phyloP scores from a whole-genome alignment of 1,140 invertebrate genomes.

The Zaprionus africanus region DNA sequence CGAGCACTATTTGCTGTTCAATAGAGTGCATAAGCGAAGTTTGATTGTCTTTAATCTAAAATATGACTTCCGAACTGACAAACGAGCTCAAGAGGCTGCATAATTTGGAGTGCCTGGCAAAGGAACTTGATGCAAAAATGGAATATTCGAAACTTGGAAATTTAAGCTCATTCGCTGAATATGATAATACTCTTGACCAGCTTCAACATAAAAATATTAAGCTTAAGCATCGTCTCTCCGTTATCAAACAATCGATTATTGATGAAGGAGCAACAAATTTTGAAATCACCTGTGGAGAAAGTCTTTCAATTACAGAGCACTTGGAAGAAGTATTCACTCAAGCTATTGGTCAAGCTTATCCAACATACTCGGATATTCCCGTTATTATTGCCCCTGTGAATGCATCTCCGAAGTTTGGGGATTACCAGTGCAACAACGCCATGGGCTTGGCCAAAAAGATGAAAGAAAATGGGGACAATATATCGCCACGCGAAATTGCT shows the following conservation, averaged over 20 bases:
- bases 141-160: not conserved
- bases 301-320: slow-evolving; percentile 87
- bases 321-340: slow-evolving; percentile 88
- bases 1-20: too few species aligned
- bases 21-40: not conserved
- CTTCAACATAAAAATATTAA: slow-evolving; percentile 91
- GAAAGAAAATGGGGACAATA: slow-evolving; percentile 85
- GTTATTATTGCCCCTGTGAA: slow-evolving; percentile 88
- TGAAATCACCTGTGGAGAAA: slow-evolving; percentile 27
- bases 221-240: slow-evolving; percentile 91
- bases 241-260: slow-evolving; percentile 88
- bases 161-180: slow-evolving; percentile 32
- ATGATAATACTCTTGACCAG: slow-evolving; percentile 85
- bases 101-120: slow-evolving; percentile 1
- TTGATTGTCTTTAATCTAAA: not conserved
- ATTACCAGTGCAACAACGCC: slow-evolving; percentile 99
- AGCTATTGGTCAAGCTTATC: slow-evolving; percentile 91
- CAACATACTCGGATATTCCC: slow-evolving; percentile 88
- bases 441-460: slow-evolving; percentile 93
- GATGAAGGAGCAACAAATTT: slow-evolving; percentile 85
- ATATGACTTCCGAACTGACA: not conserved
- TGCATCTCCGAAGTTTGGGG: slow-evolving; percentile 93
- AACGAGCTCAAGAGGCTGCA: not conserved
- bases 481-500: slow-evolving; percentile 91
- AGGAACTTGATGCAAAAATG: not conserved